Evolutionary conservation across 2,113 vertebrate genomes (phyloP).

Genomic region (Cynopterus brachyotis): DNA sequence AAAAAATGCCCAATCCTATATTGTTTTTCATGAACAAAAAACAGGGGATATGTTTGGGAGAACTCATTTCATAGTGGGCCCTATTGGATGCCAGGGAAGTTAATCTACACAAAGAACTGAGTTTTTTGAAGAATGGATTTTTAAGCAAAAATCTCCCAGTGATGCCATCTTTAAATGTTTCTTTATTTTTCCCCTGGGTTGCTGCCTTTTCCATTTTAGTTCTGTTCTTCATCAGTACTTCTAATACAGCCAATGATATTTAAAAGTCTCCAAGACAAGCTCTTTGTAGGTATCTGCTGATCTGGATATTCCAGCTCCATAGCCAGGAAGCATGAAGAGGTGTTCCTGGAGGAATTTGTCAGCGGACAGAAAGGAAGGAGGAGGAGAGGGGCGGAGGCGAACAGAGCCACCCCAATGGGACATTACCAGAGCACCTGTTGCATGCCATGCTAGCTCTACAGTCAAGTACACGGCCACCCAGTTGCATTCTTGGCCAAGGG

Average conservation of each 20-base stretch:
- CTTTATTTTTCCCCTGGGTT: not conserved
- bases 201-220: conserved; percentile 58
- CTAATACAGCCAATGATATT: not conserved
- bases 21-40: not conserved
- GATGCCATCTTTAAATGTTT: not conserved
- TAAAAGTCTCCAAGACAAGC: not conserved
- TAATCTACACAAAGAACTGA: not conserved
- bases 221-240: not conserved
- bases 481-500: rapidly evolving
- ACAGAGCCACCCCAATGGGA: rapidly evolving
- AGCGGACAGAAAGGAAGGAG: not conserved
- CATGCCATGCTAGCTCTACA: rapidly evolving
- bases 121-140: not conserved
- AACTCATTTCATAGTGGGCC: not conserved
- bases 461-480: rapidly evolving
- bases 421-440: rapidly evolving
- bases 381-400: not conserved
- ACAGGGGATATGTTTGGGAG: not conserved
- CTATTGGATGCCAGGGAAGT: not conserved
- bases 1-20: not conserved
- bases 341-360: not conserved
- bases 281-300: not conserved
- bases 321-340: not conserved
- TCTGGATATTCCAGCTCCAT: not conserved
- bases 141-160: not conserved